Conservation (phyloP, 2,113 vertebrate genomes). For the Hydrochoerus hydrochaeris region DNA sequence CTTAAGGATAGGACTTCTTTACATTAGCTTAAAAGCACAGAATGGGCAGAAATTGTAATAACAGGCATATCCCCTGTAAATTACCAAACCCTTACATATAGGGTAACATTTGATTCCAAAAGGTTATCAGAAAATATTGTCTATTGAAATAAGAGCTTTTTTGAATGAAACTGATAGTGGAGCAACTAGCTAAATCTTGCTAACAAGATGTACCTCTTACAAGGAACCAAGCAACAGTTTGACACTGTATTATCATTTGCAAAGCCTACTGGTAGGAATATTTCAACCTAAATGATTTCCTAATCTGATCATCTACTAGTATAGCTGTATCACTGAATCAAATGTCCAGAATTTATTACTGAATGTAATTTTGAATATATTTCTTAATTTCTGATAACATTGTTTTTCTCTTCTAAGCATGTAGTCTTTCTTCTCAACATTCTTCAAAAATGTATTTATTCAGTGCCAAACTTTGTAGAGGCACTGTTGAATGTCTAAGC, state of each 20-base stretch:
- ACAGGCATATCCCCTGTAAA: background rate
- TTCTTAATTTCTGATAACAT: conserved; percentile 1
- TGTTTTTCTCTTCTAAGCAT: conserved; percentile 41
- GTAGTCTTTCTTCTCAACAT: background rate
- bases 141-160: background rate
- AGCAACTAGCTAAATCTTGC: conserved; percentile 10
- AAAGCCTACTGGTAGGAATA: background rate
- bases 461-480: background rate
- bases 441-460: background rate
- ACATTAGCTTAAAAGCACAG: background rate
- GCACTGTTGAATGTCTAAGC: background rate
- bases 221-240: background rate
- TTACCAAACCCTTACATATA: background rate
- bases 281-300: conserved; percentile 23
- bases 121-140: background rate
- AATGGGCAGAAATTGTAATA: background rate
- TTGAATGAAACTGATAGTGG: background rate
- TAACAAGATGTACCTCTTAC: background rate
- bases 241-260: background rate
- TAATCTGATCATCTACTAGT: background rate
- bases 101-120: background rate
- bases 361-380: background rate
- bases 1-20: conserved; percentile 30
- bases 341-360: background rate
- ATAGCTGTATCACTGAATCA: background rate